Conservation (phyloP, 2,888 invertebrate genomes). For the Psylliodes chrysocephalus region DNA sequence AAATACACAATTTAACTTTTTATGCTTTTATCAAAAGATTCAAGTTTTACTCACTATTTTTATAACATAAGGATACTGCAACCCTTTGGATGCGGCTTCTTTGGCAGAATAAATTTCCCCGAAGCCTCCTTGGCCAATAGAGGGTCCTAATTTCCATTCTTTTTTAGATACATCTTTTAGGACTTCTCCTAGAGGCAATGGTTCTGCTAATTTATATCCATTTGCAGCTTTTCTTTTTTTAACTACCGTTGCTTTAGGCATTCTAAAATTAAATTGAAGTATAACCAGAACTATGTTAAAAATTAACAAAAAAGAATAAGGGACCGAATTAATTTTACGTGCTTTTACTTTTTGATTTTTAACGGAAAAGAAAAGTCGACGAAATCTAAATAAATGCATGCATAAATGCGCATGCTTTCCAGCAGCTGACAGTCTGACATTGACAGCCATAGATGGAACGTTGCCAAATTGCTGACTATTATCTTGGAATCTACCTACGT, state of each 20-base stretch:
- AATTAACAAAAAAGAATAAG: too few relatives aligned
- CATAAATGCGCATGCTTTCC: too few relatives aligned
- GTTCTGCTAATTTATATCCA: conserved; percentile 74
- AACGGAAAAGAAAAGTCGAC: too few relatives aligned
- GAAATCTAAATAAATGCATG: too few relatives aligned
- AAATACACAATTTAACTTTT: neutral
- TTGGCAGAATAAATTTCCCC: conserved; percentile 92
- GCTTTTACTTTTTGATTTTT: too few relatives aligned
- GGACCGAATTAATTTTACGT: too few relatives aligned
- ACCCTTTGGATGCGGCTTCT: conserved; percentile 66
- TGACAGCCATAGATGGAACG: too few relatives aligned
- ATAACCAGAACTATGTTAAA: too few relatives aligned
- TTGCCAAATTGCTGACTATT: too few relatives aligned
- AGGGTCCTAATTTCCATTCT: conserved; percentile 86
- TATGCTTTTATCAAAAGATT: conserved; percentile 1
- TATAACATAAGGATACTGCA: conserved; percentile 74
- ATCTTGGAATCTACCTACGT: too few relatives aligned
- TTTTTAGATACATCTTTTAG: conserved; percentile 81
- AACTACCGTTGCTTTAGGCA: conserved; percentile 33
- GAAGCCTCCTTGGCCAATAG: conserved; percentile 93
- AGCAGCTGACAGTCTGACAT: too few relatives aligned
- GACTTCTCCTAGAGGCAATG: conserved; percentile 79
- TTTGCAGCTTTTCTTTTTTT: conserved; percentile 63
- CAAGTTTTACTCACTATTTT: conserved; percentile 77
- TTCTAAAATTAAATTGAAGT: conserved; percentile 24